These are phyloP conservation scores for Acrocera orbiculus DNA, from an alignment of 2,888 invertebrate species.

Conservation along the genomic window DNA sequence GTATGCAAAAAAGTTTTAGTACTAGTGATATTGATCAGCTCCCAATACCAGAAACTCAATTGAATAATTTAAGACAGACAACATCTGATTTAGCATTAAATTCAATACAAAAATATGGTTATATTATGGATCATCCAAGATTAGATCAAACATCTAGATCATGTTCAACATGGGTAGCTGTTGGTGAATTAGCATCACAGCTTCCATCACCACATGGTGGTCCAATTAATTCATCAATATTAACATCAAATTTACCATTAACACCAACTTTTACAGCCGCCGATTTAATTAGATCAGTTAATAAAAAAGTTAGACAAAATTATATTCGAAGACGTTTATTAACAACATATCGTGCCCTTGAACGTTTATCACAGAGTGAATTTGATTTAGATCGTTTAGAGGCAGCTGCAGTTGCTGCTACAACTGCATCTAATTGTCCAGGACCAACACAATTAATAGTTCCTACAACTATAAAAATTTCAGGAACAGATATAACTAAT, in stretches of 20 bases:
- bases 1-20: constrained; percentile 70
- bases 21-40: constrained; percentile 56
- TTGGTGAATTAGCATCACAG: constrained; percentile 60
- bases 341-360: constrained; percentile 64
- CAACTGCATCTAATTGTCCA: constrained; percentile 18
- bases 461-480: constrained; percentile 10
- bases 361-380: constrained; percentile 68
- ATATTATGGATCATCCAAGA: constrained; percentile 37
- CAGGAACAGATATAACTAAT: background rate
- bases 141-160: constrained; percentile 46
- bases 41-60: constrained; percentile 31
- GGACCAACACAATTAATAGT: constrained; percentile 15
- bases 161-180: constrained; percentile 76
- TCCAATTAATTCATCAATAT: constrained; percentile 19
- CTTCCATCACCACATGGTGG: constrained; percentile 67
- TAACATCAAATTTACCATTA: constrained; percentile 18
- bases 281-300: constrained; percentile 55
- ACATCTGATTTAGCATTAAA: constrained; percentile 42
- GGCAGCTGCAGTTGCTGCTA: constrained; percentile 38
- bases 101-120: constrained; percentile 36
- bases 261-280: constrained; percentile 40
- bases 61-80: constrained; percentile 24
- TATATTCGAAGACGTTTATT: constrained; percentile 61
- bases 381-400: constrained; percentile 61
- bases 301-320: constrained; percentile 68